A percentile compares a stretch with the other conserved stretches of the same genome.
These are phyloP conservation scores for Alloscopus bannaensis DNA, from an alignment of 2,888 invertebrate genomes.

Conservation along the genomic window DNA sequence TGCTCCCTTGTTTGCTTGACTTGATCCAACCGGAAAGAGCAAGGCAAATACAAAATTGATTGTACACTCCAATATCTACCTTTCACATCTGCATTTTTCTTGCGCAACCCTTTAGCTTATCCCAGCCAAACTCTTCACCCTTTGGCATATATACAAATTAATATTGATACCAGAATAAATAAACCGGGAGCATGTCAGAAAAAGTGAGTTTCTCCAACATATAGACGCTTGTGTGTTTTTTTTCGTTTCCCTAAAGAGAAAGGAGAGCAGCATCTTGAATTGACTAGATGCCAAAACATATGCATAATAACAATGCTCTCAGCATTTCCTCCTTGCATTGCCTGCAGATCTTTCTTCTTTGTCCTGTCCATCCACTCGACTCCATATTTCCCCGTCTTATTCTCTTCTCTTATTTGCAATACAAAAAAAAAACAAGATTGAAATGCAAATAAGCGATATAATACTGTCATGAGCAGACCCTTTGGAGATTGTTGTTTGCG, in stretches of 20 bases:
- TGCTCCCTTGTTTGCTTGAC: no score
- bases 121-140: no score
- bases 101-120: no score
- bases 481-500: constrained; percentile 39
- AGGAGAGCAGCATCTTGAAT: not conserved
- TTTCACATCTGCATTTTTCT: no score
- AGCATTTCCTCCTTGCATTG: constrained; percentile 38
- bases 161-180: no score
- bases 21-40: no score
- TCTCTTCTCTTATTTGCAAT: no score
- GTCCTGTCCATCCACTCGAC: constrained; percentile 4
- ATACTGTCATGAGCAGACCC: constrained; percentile 54
- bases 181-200: no score
- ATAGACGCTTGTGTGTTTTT: not conserved
- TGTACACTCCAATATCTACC: no score
- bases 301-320: constrained; percentile 22
- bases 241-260: not conserved
- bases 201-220: no score
- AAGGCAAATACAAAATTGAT: no score
- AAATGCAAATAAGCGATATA: constrained; percentile 51
- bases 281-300: constrained; percentile 60
- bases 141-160: no score
- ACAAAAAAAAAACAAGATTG: constrained; percentile 17
- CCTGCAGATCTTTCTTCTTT: not conserved
- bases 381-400: not conserved